Percentiles rank a stretch among this genome's conserved stretches.
These are phyloP conservation scores for Coluber constrictor DNA, from an alignment of 2,797 vertebrate species.

Conservation along the genomic window DNA sequence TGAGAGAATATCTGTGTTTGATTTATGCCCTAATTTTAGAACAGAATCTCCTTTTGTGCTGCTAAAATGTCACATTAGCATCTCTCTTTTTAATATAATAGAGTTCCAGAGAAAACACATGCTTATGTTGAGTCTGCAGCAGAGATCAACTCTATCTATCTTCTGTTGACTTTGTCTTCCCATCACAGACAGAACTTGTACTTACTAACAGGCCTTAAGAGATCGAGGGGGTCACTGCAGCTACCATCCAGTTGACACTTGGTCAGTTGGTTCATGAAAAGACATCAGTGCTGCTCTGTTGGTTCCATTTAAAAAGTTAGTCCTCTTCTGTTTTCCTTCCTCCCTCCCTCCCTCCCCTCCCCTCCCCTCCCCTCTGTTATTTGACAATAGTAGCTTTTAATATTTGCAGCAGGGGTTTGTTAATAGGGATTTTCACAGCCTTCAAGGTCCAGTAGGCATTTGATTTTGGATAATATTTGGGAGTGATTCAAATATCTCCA, in stretches of 20 bases:
- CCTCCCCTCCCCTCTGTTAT: fast-evolving
- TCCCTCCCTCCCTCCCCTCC: background rate
- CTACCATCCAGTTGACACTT: background rate
- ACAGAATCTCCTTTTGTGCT: slow-evolving; percentile 58
- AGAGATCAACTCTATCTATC: slow-evolving; percentile 20
- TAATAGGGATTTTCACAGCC: background rate
- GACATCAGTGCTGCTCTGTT: background rate
- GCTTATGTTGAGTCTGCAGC: background rate
- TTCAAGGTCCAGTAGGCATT: background rate
- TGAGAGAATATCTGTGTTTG: slow-evolving; percentile 66
- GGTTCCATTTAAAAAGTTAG: background rate
- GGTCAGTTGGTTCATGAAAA: background rate
- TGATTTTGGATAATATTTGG: background rate
- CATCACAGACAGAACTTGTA: background rate
- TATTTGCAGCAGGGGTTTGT: background rate
- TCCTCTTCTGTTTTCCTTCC: background rate
- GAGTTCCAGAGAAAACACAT: slow-evolving; percentile 49
- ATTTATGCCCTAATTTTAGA: slow-evolving; percentile 72
- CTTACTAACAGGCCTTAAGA: background rate
- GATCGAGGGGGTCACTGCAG: background rate
- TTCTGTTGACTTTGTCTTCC: slow-evolving; percentile 25
- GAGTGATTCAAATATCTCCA: background rate
- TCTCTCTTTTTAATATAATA: slow-evolving; percentile 58
- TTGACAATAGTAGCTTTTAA: background rate
- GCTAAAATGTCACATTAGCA: slow-evolving; percentile 71